Conservation (phyloP, 2,888 invertebrate genomes). For the Deilephila elpenor region DNA sequence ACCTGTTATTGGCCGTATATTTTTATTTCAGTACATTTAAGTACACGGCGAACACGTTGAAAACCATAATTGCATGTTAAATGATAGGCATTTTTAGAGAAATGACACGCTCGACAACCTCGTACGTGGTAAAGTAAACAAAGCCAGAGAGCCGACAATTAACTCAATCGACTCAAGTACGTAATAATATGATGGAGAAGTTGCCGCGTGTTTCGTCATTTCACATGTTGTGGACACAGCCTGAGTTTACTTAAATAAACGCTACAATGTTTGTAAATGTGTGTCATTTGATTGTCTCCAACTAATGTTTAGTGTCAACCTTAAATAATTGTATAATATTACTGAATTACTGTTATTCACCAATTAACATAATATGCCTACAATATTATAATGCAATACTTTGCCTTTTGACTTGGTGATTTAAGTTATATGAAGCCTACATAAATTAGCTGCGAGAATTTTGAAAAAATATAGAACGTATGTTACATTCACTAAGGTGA, state of each 20-base stretch:
- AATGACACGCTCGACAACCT: conserved; percentile 47
- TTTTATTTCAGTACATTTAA: conserved; percentile 49
- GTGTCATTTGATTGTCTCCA: not conserved
- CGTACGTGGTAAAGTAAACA: conserved; percentile 56
- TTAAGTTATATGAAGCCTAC: too few relatives aligned
- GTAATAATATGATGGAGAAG: conserved; percentile 59
- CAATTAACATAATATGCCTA: too few relatives aligned
- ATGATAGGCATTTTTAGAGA: conserved; percentile 47
- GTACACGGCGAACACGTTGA: conserved; percentile 41
- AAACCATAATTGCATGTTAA: conserved; percentile 48
- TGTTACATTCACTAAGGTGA: too few relatives aligned
- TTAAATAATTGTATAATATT: not conserved
- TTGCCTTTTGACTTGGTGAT: too few relatives aligned
- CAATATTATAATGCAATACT: too few relatives aligned
- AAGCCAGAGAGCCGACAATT: conserved; percentile 54
- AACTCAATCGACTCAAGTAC: conserved; percentile 47
- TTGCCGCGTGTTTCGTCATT: conserved; percentile 58
- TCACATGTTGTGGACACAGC: conserved; percentile 29
- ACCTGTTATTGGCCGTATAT: conserved; percentile 46
- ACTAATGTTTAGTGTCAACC: too few relatives aligned
- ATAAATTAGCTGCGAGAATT: too few relatives aligned
- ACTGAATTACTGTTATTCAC: not conserved
- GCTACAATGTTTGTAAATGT: not conserved
- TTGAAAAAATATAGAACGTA: too few relatives aligned
- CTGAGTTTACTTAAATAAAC: not conserved